A percentile compares a stretch with the other conserved stretches of the same genome.
phyloP scores from a whole-genome alignment of 2,797 vertebrate species.

The Gephyroberyx darwinii region DNA sequence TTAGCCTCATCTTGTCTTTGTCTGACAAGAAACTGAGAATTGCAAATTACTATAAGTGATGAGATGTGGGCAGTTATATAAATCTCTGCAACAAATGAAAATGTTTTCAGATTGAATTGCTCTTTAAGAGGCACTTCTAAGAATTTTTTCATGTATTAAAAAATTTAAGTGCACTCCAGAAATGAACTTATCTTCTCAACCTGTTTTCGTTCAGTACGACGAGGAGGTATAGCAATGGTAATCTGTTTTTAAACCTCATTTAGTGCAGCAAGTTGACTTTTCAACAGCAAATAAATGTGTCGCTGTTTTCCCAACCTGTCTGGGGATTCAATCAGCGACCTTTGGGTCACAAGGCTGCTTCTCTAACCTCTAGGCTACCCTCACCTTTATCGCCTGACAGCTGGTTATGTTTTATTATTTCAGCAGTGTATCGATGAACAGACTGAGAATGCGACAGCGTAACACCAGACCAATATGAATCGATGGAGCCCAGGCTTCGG shows the following conservation, averaged over 20 bases:
- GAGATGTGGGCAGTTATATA: not conserved
- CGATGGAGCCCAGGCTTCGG: not conserved
- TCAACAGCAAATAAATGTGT: no score
- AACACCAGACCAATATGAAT: not conserved
- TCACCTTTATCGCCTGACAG: not conserved
- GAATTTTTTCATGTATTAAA: no score
- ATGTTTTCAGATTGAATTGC: not conserved
- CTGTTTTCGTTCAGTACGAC: no score
- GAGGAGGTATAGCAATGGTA: no score
- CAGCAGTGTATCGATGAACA: not conserved
- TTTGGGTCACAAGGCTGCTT: not conserved
- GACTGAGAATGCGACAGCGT: not conserved
- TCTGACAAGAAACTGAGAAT: not conserved
- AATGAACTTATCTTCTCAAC: not conserved
- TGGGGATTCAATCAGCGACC: no score
- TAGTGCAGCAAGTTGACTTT: no score
- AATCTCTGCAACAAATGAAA: not conserved
- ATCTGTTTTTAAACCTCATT: no score
- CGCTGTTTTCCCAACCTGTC: no score
- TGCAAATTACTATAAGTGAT: not conserved
- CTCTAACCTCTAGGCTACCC: not conserved
- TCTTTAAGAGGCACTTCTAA: not conserved
- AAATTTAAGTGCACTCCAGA: not conserved
- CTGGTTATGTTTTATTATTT: not conserved
- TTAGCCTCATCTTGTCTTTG: not conserved